phyloP scores from a whole-genome alignment of 2,797 vertebrate genomes.

The Chaenodraco wilsoni region DNA sequence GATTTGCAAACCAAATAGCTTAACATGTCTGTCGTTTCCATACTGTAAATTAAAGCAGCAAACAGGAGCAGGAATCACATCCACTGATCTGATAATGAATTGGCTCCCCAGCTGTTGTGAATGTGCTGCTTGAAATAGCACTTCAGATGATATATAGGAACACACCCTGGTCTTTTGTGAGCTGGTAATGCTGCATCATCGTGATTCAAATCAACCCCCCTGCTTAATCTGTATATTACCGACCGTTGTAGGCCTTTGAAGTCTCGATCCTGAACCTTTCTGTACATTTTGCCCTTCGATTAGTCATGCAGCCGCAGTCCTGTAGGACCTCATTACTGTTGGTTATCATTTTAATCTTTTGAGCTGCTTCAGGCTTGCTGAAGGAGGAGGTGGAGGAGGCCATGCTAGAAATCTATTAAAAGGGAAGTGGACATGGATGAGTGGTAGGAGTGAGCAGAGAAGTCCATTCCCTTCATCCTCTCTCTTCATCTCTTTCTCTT shows the following conservation, averaged over 20 bases:
- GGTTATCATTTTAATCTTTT: slow-evolving; percentile 77
- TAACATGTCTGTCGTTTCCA: slow-evolving; percentile 23
- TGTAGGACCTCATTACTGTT: slow-evolving; percentile 80
- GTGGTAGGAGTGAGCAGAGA: slow-evolving; percentile 43
- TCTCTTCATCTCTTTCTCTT: slow-evolving; percentile 14
- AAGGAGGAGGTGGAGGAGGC: slow-evolving; percentile 45
- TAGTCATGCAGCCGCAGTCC: slow-evolving; percentile 72
- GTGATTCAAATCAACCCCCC: slow-evolving; percentile 16
- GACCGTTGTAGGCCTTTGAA: slow-evolving; percentile 38
- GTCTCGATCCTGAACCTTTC: slow-evolving; percentile 49
- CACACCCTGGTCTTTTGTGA: slow-evolving; percentile 12
- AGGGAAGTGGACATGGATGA: slow-evolving; percentile 69
- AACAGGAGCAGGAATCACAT: slow-evolving; percentile 23
- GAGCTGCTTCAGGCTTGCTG: slow-evolving; percentile 54
- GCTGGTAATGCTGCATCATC: slow-evolving; percentile 38
- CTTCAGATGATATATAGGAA: slow-evolving; percentile 36
- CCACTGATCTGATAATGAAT: slow-evolving; percentile 43
- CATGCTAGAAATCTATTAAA: slow-evolving; percentile 74
- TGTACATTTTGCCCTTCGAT: slow-evolving; percentile 66
- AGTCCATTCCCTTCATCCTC: slow-evolving; percentile 40
- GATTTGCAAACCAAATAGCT: slow-evolving; percentile 35
- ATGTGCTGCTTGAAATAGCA: slow-evolving; percentile 34
- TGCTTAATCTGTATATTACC: slow-evolving; percentile 51
- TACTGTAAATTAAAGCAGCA: slow-evolving; percentile 32
- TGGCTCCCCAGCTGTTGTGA: slow-evolving; percentile 22